Evolutionary conservation across 2,113 vertebrate genomes (phyloP).

Genomic region (Australoheros scitulus): DNA sequence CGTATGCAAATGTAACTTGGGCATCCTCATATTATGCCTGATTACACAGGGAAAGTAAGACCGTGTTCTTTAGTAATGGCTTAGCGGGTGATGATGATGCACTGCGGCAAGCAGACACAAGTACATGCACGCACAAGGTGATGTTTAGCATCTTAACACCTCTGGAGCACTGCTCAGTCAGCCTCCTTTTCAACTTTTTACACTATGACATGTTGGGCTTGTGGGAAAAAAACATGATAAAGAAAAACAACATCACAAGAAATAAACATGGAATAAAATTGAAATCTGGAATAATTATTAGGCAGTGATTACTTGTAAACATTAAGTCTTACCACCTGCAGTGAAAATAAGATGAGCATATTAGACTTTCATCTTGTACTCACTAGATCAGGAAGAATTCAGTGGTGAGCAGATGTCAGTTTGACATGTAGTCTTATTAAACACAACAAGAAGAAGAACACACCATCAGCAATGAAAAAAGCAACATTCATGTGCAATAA

Average conservation of each 20-base stretch:
- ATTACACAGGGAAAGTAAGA: neutral
- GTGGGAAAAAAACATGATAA: neutral
- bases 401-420: neutral
- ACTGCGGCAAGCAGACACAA: neutral
- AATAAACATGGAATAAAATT: conserved; percentile 3
- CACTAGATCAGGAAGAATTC: neutral
- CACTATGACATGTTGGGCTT: neutral
- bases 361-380: neutral
- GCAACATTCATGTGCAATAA: neutral
- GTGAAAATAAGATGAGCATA: neutral
- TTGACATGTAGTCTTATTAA: neutral
- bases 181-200: neutral
- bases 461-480: neutral
- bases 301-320: neutral
- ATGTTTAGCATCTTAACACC: neutral
- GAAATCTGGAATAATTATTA: neutral
- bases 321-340: neutral
- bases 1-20: neutral
- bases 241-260: neutral
- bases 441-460: neutral
- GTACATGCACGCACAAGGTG: neutral
- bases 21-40: neutral
- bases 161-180: neutral
- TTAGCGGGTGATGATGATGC: neutral
- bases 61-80: neutral